Percentiles rank a stretch among this genome's conserved stretches.
Conservation (phyloP, 1,140 invertebrate species). For the Mercenaria mercenaria region DNA sequence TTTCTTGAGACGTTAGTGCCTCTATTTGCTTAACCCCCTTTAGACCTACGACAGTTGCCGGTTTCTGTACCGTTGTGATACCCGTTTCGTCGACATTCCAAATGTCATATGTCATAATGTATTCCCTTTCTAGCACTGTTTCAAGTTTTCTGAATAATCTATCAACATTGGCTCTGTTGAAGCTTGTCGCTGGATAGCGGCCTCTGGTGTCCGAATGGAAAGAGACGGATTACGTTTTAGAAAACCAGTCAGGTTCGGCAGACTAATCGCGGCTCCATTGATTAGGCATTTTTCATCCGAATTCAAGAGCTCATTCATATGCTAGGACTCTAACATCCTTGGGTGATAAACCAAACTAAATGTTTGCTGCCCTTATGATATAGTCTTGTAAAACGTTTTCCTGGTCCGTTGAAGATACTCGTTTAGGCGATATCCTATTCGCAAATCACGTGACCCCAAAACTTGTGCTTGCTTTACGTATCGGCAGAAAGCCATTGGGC, state of each 20-base stretch:
- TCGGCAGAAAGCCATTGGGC: neutral
- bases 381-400: constrained; percentile 6
- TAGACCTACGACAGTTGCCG: constrained; percentile 36
- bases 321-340: constrained; percentile 24
- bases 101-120: neutral
- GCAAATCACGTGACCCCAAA: neutral
- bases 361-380: neutral
- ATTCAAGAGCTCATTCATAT: neutral
- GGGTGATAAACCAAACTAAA: constrained; percentile 46
- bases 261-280: neutral
- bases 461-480: neutral
- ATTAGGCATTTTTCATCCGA: constrained; percentile 18
- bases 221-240: neutral
- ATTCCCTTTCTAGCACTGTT: neutral
- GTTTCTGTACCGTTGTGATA: neutral
- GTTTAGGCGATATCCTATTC: too few species aligned
- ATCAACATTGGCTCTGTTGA: neutral
- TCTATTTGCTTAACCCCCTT: constrained; percentile 64
- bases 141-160: neutral
- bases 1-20: constrained; percentile 55
- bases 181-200: neutral
- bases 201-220: neutral
- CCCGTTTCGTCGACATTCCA: neutral
- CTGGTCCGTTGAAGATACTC: neutral
- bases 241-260: constrained; percentile 41